Base-by-base conservation (phyloP, 2,113 vertebrate genomes). In the Saimiri boliviensis region DNA sequence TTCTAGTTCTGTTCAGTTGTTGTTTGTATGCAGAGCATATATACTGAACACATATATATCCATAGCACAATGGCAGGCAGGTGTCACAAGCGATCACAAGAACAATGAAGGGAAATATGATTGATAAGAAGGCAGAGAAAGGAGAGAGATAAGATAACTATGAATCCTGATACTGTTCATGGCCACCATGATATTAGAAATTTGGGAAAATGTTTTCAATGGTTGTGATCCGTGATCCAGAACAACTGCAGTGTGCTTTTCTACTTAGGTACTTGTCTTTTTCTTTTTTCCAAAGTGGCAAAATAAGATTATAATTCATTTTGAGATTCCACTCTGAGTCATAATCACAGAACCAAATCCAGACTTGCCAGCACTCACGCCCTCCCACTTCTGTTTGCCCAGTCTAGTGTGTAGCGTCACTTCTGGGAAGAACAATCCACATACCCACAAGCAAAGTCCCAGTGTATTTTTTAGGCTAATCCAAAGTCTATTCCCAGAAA, bases 401-500 rank as follows among this genome's bases (percentile, higher is more conserved):
- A 82, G 63, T 93, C 49, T 42, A 89, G 47, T 5, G 20, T 21
- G 63, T 7, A 68, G 27, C 66, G 30, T 88, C 92, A 90, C 11
- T 97, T 97, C 85, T 93, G 87, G 93, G 95, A 98, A 98, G 71
- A 74, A n/a, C 84, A 93, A 88, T 89, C 95, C 93, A 32, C 92
- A 96, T 21, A 63, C 71, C 91, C 92, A 93, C 97, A 97, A 68
- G 73, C 17, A 96, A 77, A 70, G 86, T 95, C 93, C 86, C 68
- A 17, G 30, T 84, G 88, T 35, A 47, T 87, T 97, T 95, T 93
- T 56, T 71, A 90, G 71, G 45, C 95, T 92, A 84, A 52, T 95
- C 84, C 90, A 93, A 94, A 93, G 37, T 42, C 80, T 86, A 27
- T 97, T 97, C 95, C 95, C 87, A 84, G 96, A 98, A 97, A 86